These are phyloP conservation scores for Coelopa pilipes DNA, from an alignment of 2,888 invertebrate genomes.

Conservation along the genomic window DNA sequence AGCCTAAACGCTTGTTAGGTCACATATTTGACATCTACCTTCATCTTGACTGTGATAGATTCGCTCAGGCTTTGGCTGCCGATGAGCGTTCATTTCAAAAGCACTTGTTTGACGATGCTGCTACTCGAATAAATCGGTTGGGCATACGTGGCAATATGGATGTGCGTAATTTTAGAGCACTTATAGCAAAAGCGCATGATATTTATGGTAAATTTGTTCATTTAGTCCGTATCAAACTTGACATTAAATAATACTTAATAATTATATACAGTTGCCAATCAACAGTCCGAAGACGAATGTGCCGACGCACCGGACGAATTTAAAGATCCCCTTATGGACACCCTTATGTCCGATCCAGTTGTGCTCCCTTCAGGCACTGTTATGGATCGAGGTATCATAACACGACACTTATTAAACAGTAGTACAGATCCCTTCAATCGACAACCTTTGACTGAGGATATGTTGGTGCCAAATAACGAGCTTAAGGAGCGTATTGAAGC, in stretches of 20 bases:
- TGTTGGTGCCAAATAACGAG: conserved; percentile 88
- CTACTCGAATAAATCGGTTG: conserved; percentile 80
- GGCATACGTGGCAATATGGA: conserved; percentile 87
- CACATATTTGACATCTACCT: conserved; percentile 97
- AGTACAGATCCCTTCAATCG: conserved; percentile 98
- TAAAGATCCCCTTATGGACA: conserved; percentile 96
- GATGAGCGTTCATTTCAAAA: conserved; percentile 97
- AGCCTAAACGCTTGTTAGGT: conserved; percentile 89
- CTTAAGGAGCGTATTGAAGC: conserved; percentile 85
- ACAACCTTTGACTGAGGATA: conserved; percentile 92
- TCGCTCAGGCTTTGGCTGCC: conserved; percentile 91
- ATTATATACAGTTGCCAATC: conserved; percentile 74
- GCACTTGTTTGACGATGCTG: conserved; percentile 92
- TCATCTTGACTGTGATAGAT: conserved; percentile 91
- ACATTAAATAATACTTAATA: background rate
- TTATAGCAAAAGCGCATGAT: conserved; percentile 81
- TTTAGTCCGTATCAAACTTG: background rate
- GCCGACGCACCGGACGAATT: conserved; percentile 97
- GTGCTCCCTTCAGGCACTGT: conserved; percentile 89
- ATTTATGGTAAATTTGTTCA: conserved; percentile 71
- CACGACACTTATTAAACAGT: conserved; percentile 93
- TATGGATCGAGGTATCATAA: conserved; percentile 94
- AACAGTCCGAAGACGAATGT: conserved; percentile 89
- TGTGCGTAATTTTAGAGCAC: conserved; percentile 84
- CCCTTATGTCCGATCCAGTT: conserved; percentile 96